These are phyloP conservation scores for Drosophila paracracens DNA, from an alignment of 2,888 invertebrate genomes.

Conservation along the genomic window DNA sequence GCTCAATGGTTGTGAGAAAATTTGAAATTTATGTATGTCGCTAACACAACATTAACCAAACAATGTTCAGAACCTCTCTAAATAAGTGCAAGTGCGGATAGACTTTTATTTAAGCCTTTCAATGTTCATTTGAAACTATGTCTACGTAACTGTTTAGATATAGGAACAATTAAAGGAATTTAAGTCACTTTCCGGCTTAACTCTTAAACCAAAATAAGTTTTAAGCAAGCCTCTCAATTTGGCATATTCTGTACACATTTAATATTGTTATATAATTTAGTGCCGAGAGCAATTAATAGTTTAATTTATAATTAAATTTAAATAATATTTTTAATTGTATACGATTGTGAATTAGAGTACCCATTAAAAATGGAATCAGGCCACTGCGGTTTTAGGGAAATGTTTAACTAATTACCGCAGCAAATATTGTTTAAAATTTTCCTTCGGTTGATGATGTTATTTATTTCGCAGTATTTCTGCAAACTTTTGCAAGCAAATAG, in stretches of 20 bases:
- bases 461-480: constrained; percentile 46
- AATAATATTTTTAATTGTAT: background rate
- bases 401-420: constrained; percentile 70
- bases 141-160: background rate
- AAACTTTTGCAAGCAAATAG: constrained; percentile 63
- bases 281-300: background rate
- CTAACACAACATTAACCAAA: constrained; percentile 36
- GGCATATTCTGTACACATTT: background rate
- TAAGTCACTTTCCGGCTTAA: background rate
- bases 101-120: background rate
- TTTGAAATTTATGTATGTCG: constrained; percentile 62
- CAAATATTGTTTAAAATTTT: constrained; percentile 39
- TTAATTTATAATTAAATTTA: background rate
- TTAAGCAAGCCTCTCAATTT: background rate
- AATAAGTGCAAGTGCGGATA: background rate
- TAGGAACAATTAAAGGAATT: background rate
- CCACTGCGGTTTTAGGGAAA: constrained; percentile 63
- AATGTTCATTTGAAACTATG: background rate
- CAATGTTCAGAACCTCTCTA: constrained; percentile 28
- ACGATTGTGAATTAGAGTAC: background rate
- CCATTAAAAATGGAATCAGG: constrained; percentile 58
- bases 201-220: background rate
- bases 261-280: background rate
- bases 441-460: constrained; percentile 15
- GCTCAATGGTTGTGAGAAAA: constrained; percentile 60